Base-by-base conservation (phyloP, 2,797 vertebrate species). In the Sebastes itinus region DNA sequence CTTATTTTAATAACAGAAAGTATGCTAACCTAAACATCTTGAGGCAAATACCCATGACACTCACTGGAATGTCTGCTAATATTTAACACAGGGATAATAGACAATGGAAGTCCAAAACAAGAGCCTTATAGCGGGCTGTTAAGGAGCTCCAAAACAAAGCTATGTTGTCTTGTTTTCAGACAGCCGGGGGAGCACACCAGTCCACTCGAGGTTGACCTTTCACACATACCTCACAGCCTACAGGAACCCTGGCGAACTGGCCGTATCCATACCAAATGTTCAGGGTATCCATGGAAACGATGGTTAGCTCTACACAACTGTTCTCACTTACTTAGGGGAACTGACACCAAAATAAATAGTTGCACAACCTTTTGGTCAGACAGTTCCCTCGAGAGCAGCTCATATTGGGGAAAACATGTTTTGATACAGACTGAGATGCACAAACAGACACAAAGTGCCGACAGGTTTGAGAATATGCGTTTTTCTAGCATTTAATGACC, bases 101-200 rank as follows among this genome's bases (percentile, higher is more conserved):
- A 91, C 85, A 84, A 91, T 66, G 35, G 54, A 33, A 30, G 25
- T 4, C 58, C n/a, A 49, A 67, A 83, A 81, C 74, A 78, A 78
- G 68, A 77, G 49, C 7, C 49, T 82, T 27, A 63, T 13, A 67
- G 64, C 54, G 5, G 35, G 38, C 46, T 52, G 59, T 72, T 61
- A 22, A 74, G 61, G 68, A 52, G 27, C 61, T 76, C 69, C 67
- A 75, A 80, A 75, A 89, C 80, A 91, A 92, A 87, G 80, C 64
- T 42, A 78, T 46, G 58, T 30, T 81, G 82, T 89, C 59, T 83
- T 65, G 35, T 68, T 86, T 78, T 75, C 72, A 73, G 85, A 78
- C 72, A 74, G 71, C 66, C 67, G 78, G 64, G 60, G 66, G 73
- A 85, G 61, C 58, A 33, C 13, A 16, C 35, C 52, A 38, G 72